Base-by-base conservation (phyloP, 2,113 vertebrate species). In the Barbus barbus region DNA sequence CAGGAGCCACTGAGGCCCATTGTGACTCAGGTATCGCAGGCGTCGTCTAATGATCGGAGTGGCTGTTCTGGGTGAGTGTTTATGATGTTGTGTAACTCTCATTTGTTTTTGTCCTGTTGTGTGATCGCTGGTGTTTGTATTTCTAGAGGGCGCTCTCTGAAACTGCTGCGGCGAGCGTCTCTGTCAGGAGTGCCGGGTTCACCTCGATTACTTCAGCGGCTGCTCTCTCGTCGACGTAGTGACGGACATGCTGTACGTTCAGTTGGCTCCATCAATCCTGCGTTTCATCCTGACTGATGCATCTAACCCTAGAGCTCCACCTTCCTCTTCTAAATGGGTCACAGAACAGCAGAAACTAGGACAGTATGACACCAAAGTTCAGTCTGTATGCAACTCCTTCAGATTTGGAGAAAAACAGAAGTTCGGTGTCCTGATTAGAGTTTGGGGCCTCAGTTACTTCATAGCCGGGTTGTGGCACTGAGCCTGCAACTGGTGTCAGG, bases 141-240 rank as follows among this genome's bases (percentile, higher is more conserved):
- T 13, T 53, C 12, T 33, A 82, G 65, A 56, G 46, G 46, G 22
- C 65, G 14, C 31, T 71, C 80, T 71, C 31, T 82, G 20, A 71
- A 71, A 51, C 63, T 53, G 22, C 65, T 1, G 3, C 28, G 80
- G 44, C 65, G 80, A 14, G 80, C 80, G 20, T 82, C 80, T 51
- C 26, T 81, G 61, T 36, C 65, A 36, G 65, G 44, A 18, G 80
- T 72, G 1, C 28, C 65, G 1, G 65, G 78, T n/a, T 82, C 80
- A 36, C 80, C 80, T 38, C 65, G 80, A 51, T 71, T 72, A 20
- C 22, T 82, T 26, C 13, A 56, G 65, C 46, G 63, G 2, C 63
- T 81, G 24, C 78, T 81, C 26, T 51, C 61, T 51, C 61, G 61
- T 12, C 78, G 78, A 22, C 61, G 80, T 31, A 82, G 80, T 51